A percentile compares a stretch with the other conserved stretches of the same genome.
Conservation (phyloP, 2,888 invertebrate genomes). For the Bimastos eiseni region DNA sequence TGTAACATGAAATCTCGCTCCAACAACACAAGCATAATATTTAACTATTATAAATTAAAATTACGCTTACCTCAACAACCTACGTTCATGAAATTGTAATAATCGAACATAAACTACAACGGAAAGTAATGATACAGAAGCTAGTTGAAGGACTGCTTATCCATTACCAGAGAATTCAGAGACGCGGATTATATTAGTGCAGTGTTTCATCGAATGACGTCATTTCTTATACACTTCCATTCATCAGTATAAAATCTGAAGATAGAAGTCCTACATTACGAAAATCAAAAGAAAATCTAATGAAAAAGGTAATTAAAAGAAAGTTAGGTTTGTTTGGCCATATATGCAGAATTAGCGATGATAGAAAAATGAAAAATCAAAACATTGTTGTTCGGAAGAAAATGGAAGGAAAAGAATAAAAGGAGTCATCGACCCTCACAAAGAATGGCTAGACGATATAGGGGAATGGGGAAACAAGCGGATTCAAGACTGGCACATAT, state of each 20-base stretch:
- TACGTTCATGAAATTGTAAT: background rate
- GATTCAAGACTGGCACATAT: no score
- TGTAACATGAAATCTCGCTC: background rate
- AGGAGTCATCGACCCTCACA: no score
- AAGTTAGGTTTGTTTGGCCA: no score
- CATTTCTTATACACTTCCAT: background rate
- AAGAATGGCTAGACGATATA: no score
- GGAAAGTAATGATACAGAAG: background rate
- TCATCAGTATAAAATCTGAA: background rate
- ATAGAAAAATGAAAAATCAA: no score
- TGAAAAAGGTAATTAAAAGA: no score
- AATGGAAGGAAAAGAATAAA: no score
- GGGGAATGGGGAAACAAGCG: no score
- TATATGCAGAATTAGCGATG: no score
- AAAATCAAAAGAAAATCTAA: no score
- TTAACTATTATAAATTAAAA: background rate
- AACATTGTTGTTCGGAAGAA: no score
- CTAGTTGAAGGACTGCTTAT: background rate
- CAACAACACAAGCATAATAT: background rate
- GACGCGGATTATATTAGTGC: background rate
- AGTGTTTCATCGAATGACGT: background rate
- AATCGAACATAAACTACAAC: background rate
- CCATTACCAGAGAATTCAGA: background rate
- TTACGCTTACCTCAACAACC: background rate
- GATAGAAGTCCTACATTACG: no score